Evolutionary conservation across 2,797 vertebrate species (phyloP).

Genomic region (Cephalopachus bancanus): DNA sequence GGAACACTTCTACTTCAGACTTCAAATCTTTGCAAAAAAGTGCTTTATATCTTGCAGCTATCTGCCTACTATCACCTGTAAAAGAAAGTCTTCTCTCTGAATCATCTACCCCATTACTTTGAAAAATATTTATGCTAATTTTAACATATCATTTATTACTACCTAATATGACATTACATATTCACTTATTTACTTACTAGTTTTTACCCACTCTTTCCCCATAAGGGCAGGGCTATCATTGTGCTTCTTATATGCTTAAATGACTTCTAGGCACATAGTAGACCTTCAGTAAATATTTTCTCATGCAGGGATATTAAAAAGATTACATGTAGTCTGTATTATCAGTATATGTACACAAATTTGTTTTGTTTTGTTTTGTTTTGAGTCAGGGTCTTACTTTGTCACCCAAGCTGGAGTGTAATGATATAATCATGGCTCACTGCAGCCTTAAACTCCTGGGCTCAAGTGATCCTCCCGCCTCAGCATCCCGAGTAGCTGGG

Average conservation of each 20-base stretch:
- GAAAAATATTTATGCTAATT: neutral
- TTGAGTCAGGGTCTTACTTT: too few relatives aligned
- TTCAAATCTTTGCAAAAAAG: neutral
- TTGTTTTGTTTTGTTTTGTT: too few relatives aligned
- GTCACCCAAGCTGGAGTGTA: too few relatives aligned
- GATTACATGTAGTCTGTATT: neutral
- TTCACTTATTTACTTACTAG: neutral
- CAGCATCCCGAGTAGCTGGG: too few relatives aligned
- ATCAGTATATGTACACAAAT: too few relatives aligned
- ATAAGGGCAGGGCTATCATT: neutral
- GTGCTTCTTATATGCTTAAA: neutral
- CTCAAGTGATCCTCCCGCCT: too few relatives aligned
- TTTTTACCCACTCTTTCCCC: neutral
- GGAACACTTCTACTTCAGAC: neutral
- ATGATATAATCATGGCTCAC: too few relatives aligned
- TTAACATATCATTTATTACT: neutral
- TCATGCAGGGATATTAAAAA: too few relatives aligned
- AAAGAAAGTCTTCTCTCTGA: neutral
- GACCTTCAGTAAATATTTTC: too few relatives aligned
- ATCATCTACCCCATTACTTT: neutral
- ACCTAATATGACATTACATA: neutral
- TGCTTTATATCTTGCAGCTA: neutral
- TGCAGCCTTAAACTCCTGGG: too few relatives aligned
- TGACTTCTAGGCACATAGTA: neutral
- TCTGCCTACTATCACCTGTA: neutral